Evolutionary conservation across 2,888 invertebrate species (phyloP), one percentile per base, ranked within the genome.

Genomic region (Chelonus formosanus): DNA sequence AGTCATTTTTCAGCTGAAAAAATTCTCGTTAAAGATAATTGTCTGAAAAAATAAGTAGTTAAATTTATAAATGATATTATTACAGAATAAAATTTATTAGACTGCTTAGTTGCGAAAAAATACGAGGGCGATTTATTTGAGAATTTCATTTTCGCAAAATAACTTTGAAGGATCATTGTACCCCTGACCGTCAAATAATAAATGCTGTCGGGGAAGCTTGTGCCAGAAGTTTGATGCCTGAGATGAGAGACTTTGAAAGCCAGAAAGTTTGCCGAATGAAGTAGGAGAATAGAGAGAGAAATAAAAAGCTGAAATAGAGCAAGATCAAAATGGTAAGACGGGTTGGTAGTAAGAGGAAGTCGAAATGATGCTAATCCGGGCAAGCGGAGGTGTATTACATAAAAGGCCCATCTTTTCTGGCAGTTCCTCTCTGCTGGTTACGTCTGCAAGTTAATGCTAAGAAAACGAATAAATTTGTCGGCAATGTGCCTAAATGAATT

Each of bases 341-440:
- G n/a, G 52, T 34, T 32, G 31, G 52, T 7, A 35, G 31, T 32
- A 10, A 35, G 47, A 57, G 57, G 20, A 31, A 44, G 50, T 20
- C 61, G 62, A 58, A 69, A 70, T 60, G 73, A 72, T 68, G 74
- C 76, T 79, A 80, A 79, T 78, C 72, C 79, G 77, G 77, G 79
- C 77, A 62, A 67, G 70, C 72, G 73, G 66, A 68, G 73, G 73
- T 70, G 75, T 72, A 74, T 80, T 80, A 78, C 72, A 76, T 80
- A 80, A 80, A 77, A 75, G 74, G 77, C 72, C 69, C 70, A 74
- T 75, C 73, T 76, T 76, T 75, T 73, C 70, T 72, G 73, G 65
- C 71, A 67, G 67, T 72, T 74, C 74, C 64, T 45, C 50, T 66
- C 58, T 48, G 59, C 62, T 40, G 62, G 50, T 62, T 57, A 35